Base-by-base conservation (phyloP, 2,113 vertebrate genomes). In the Charina bottae region DNA sequence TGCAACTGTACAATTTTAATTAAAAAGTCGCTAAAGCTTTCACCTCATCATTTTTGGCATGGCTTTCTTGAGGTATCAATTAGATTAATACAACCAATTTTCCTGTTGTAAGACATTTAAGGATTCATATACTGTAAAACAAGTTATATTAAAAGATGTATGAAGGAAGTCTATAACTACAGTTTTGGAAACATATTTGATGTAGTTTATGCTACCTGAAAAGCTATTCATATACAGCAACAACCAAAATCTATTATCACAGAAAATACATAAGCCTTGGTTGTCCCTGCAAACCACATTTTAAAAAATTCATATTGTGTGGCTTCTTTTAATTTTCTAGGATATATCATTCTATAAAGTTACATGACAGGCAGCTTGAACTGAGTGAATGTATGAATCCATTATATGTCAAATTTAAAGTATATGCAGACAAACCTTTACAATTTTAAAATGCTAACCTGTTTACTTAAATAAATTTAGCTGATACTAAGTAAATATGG, bases 401-500 rank as follows among this genome's bases (percentile, higher is more conserved):
- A 68, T 68, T 68, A 68, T 1, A 68, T 33, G 28, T 11, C 64
- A 68, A 68, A 68, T 68, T 68, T 68, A n/a, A 68, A 68, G 28
- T n/a, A 68, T 68, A 68, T 68, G 15, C 64, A n/a, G 28, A n/a
- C 28, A 68, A 91, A 84, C 92, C 3, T 24, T 12, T 86, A 95
- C 83, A 87, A 86, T 90, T 90, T 24, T 53, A 93, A 89, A 12
- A 42, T 93, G n/a, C 5, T 84, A 87, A 56, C 17, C 93, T 92
- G 85, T 55, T 7, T 56, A 87, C 11, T 53, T 83, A 88, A 28
- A 58, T 21, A 33, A 33, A 64, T n/a, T 37, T 92, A 93, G 86
- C 15, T 90, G 83, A 53, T 64, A 78, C 91, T 33, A 87, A 91
- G 68, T 24, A 83, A 92, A 93, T 95, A 64, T 28, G 95, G 91